These are phyloP conservation scores for Antennarius striatus DNA, from an alignment of 2,113 vertebrate genomes.

Conservation along the genomic window DNA sequence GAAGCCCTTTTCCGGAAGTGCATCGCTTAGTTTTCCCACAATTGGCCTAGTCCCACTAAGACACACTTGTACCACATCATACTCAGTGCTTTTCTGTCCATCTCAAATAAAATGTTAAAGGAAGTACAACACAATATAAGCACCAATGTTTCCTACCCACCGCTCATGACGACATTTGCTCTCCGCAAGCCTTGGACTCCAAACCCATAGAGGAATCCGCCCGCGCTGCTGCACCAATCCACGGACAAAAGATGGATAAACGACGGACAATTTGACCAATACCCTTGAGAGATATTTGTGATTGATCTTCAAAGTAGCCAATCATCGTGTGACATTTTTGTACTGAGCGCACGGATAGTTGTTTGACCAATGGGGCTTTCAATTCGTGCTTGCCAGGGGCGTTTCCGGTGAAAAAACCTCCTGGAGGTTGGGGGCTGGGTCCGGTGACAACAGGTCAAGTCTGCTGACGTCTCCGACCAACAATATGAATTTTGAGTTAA, in stretches of 20 bases:
- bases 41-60: slow-evolving; percentile 6
- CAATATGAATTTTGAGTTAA: slow-evolving; percentile 57
- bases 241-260: slow-evolving; percentile 25
- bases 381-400: slow-evolving; percentile 30
- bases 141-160: slow-evolving; percentile 86
- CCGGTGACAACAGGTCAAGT: slow-evolving; percentile 55
- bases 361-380: slow-evolving; percentile 61
- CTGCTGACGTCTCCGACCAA: slow-evolving; percentile 60
- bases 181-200: slow-evolving; percentile 80
- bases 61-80: slow-evolving; percentile 27
- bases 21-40: slow-evolving; percentile 40
- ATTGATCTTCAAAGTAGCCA: slow-evolving; percentile 60
- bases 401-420: slow-evolving; percentile 8
- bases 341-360: slow-evolving; percentile 25
- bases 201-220: slow-evolving; percentile 74
- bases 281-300: not conserved
- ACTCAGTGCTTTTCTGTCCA: slow-evolving; percentile 5
- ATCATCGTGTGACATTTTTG: fast-evolving
- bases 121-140: slow-evolving; percentile 82
- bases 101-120: slow-evolving; percentile 63
- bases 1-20: slow-evolving; percentile 77
- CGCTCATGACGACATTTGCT: slow-evolving; percentile 88
- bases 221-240: slow-evolving; percentile 76
- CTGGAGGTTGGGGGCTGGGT: not conserved
- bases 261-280: slow-evolving; percentile 51